Base-by-base conservation (phyloP, 2,113 vertebrate genomes). In the Gorilla gorilla region DNA sequence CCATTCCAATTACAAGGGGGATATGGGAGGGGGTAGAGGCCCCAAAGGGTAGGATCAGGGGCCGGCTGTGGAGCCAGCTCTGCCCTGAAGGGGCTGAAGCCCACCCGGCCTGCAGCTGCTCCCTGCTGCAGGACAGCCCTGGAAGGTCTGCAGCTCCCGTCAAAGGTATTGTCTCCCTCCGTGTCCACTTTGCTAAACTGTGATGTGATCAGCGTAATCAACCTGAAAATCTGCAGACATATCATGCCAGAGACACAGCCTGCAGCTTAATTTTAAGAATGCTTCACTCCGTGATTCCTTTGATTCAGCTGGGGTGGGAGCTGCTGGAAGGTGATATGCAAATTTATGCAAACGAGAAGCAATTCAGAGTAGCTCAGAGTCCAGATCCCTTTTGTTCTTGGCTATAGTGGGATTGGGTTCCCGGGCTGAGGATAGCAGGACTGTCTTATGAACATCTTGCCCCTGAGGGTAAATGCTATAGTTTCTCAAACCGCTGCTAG, bases 171-270 rank as follows among this genome's bases (percentile, higher is more conserved):
- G 17, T 40, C 38, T 64, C 35, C 84, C 32, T 27, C 20, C 30
- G 5, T 32, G 12, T 45, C 30, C 0, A 3, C 20, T 32, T 55
- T 45, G 32, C 38, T 61, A 30, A n/a, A 32, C 76, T 9, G 14
- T 13, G 59, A 6, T 17, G n/a, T 73, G 11, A 48, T 32, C 72
- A 35, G 6, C 40, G 16, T 40, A 20, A 27, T 32, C 30, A 50
- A 8, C 38, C 76, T 40, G 12, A 32, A 68, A 48, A n/a, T 61
- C 35, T 12, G 22, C 16, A 68, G 59, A 70, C 17, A 16, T 5
- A 27, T 40, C 57, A 10, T 0, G 18, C 30, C 27, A 1, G 0
- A 4, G 7, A 14, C 4, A 30, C 3, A 40, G 59, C n/a, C 40
- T 11, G 20, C 17, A 5, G 8, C 1, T 38, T 72, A 18, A 18